Evolutionary conservation across 2,797 vertebrate species (phyloP), one percentile per base, ranked within the genome.

Genomic region (Myotis daubentonii): DNA sequence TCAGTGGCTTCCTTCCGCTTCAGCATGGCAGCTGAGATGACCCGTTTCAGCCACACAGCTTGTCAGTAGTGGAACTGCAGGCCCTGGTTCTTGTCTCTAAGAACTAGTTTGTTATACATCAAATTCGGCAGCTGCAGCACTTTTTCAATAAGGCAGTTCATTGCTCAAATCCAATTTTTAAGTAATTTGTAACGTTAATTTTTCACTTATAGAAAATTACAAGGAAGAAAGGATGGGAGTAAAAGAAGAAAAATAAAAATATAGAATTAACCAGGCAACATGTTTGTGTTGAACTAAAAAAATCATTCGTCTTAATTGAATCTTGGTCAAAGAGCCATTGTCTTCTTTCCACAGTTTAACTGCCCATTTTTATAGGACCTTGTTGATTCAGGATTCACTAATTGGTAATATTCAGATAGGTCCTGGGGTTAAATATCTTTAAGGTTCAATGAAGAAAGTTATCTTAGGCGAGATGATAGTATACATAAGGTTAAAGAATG

Each of bases 131-230:
- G 57, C 8, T 11, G 1, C 10, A 57, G 47, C 11, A 3, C 55
- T 81, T 74, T 76, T 84, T 91, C 30, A 72, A 5, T 41, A 36
- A 82, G 33, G 16, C 4, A 55, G 30, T 66, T 84, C 53, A 28
- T 80, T 68, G 76, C 30, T 81, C 38, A 86, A 86, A 94, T 16
- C 41, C 57, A 94, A 94, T 28, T 5, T 65, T 93, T 87, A 68
- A 72, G 81, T 41, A 60, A n/a, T 51, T 87, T 70, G 15, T 86
- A 71, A 68, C 36, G 33, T 47, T 78, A 88, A 33, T 49, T 86
- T 88, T 93, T 78, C 20, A 62, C 11, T 71, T 83, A 19, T 16
- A 75, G 79, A 60, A 3, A 74, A 23, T 44, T 33, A 78, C 8
- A 95, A 53, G 23, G 25, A n/a, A 28, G 28, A 53, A 87, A 87